phyloP scores from a whole-genome alignment of 2,888 invertebrate species.

The Spatulosminthurus flaviceps region DNA sequence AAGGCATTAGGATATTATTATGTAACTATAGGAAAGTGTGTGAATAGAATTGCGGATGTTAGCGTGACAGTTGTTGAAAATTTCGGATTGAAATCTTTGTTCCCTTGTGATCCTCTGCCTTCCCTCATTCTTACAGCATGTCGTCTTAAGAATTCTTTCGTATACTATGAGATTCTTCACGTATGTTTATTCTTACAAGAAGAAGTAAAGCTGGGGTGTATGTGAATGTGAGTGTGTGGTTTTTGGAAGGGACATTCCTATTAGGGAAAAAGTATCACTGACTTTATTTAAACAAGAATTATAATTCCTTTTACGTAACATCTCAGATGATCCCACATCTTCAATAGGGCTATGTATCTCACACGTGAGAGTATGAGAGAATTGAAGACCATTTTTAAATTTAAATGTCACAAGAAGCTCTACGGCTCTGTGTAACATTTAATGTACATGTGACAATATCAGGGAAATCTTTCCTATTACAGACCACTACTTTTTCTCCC shows the following conservation, averaged over 20 bases:
- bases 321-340: too few species aligned
- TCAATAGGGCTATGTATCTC: not conserved
- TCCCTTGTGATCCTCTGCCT: conserved; percentile 11
- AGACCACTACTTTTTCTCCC: not conserved
- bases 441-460: not conserved
- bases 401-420: not conserved
- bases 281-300: conserved; percentile 18
- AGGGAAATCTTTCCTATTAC: not conserved
- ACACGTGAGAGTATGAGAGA: too few species aligned
- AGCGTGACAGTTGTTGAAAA: conserved; percentile 48
- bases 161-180: conserved; percentile 1
- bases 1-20: not conserved
- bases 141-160: conserved; percentile 22
- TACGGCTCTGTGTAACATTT: too few species aligned
- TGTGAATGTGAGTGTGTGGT: not conserved
- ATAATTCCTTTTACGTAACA: conserved; percentile 5
- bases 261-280: not conserved
- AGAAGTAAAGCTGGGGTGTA: too few species aligned
- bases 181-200: too few species aligned
- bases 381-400: not conserved
- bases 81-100: conserved; percentile 34
- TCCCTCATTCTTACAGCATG: not conserved
- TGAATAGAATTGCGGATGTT: conserved; percentile 29
- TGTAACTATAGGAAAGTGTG: conserved; percentile 18
- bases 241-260: not conserved